phyloP scores from a whole-genome alignment of 2,888 invertebrate species.

The Hymenopus coronatus region DNA sequence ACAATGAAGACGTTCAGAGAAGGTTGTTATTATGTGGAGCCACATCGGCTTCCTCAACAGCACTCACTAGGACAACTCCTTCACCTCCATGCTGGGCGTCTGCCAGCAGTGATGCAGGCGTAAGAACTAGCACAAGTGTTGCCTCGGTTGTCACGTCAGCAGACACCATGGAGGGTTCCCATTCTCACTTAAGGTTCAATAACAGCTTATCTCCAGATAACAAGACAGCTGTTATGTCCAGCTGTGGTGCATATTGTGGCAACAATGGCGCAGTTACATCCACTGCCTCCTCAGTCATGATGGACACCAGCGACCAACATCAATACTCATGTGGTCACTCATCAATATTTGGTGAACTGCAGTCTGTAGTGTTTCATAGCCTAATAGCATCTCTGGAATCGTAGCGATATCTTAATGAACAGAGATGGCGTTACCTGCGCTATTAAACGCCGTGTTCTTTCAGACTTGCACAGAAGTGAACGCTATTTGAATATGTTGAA shows the following conservation, averaged over 20 bases:
- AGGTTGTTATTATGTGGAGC: conserved; percentile 20
- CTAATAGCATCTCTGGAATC: conserved; percentile 59
- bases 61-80: conserved; percentile 16
- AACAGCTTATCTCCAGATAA: neutral
- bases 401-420: conserved; percentile 36
- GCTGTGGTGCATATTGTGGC: conserved; percentile 5
- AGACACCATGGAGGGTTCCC: neutral
- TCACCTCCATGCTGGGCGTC: conserved; percentile 16
- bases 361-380: conserved; percentile 59
- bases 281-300: neutral
- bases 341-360: conserved; percentile 61
- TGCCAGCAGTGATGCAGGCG: neutral
- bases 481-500: neutral
- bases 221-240: neutral
- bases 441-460: neutral
- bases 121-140: conserved; percentile 15
- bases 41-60: neutral
- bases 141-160: neutral
- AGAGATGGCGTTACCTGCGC: conserved; percentile 6
- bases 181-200: conserved; percentile 15
- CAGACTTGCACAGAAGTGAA: neutral
- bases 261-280: neutral
- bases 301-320: conserved; percentile 17
- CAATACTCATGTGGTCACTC: conserved; percentile 59
- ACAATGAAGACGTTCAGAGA: conserved; percentile 24